phyloP scores from a whole-genome alignment of 2,888 invertebrate genomes.

The Synergus gifuensis region DNA sequence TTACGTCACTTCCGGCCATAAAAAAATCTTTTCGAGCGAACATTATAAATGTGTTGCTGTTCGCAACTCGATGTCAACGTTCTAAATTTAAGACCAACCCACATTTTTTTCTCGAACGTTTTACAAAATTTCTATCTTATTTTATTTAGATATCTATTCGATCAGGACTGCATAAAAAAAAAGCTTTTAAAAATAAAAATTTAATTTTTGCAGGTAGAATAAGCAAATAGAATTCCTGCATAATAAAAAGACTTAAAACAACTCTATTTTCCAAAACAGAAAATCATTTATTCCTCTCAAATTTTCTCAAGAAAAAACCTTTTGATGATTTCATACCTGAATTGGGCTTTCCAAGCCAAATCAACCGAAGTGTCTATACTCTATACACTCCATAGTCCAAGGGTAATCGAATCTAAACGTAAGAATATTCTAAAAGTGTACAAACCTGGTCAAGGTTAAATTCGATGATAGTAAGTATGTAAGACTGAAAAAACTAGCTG shows the following conservation, averaged over 20 bases:
- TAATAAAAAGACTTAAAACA: too few species aligned
- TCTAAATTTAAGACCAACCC: background rate
- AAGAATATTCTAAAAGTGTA: constrained; percentile 21
- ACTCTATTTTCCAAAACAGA: too few species aligned
- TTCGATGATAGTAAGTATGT: background rate
- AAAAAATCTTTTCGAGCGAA: background rate
- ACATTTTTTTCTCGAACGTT: background rate
- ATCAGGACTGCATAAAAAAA: too few species aligned
- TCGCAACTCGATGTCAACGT: background rate
- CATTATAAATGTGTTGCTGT: background rate
- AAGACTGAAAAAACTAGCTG: background rate
- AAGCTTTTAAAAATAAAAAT: too few species aligned
- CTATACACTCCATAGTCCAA: background rate
- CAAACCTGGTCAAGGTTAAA: constrained; percentile 29
- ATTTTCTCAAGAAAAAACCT: background rate
- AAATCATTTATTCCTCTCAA: background rate
- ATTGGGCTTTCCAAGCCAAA: background rate
- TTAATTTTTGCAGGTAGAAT: too few species aligned
- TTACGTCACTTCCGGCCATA: background rate
- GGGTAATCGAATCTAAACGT: background rate
- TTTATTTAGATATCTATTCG: too few species aligned
- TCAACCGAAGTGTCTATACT: background rate
- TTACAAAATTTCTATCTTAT: background rate
- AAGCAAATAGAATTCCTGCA: too few species aligned
- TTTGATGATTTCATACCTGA: background rate